Conservation (phyloP, 2,113 vertebrate species). For the Elephantulus edwardii region DNA sequence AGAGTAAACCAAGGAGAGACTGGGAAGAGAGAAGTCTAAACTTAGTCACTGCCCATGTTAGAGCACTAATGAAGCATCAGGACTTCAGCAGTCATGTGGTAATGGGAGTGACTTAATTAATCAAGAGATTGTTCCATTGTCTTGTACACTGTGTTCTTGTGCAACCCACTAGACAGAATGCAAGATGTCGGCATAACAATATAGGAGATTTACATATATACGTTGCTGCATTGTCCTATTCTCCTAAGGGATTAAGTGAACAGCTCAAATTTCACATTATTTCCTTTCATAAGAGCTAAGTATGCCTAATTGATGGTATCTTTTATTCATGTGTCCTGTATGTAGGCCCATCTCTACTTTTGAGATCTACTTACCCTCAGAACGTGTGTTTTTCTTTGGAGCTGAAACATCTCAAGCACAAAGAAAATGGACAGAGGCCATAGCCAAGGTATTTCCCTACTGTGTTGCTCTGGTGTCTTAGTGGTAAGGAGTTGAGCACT, state of each 20-base stretch:
- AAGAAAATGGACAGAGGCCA: conserved; percentile 92
- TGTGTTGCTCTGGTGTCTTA: too few species aligned
- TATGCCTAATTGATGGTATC: conserved; percentile 27
- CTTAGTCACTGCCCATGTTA: background rate
- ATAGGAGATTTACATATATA: conserved; percentile 53
- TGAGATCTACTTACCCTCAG: conserved; percentile 93
- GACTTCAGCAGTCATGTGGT: background rate
- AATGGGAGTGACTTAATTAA: background rate
- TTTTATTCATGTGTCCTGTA: conserved; percentile 80
- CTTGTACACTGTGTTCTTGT: background rate
- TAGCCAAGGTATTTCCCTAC: conserved; percentile 90
- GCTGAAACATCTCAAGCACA: conserved; percentile 90
- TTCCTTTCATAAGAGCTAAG: conserved; percentile 59
- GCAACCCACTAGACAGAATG: background rate
- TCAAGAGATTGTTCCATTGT: background rate
- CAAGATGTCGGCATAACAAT: background rate
- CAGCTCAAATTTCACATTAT: background rate
- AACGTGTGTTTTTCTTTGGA: conserved; percentile 91
- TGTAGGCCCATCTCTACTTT: conserved; percentile 93
- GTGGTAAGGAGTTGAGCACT: too few species aligned
- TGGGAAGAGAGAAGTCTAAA: background rate
- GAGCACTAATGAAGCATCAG: background rate
- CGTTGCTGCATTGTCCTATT: background rate
- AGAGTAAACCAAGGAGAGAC: background rate
- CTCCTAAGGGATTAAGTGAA: conserved; percentile 31